These are phyloP conservation scores for Ciconia maguari DNA, from an alignment of 2,113 vertebrate species.

Conservation along the genomic window DNA sequence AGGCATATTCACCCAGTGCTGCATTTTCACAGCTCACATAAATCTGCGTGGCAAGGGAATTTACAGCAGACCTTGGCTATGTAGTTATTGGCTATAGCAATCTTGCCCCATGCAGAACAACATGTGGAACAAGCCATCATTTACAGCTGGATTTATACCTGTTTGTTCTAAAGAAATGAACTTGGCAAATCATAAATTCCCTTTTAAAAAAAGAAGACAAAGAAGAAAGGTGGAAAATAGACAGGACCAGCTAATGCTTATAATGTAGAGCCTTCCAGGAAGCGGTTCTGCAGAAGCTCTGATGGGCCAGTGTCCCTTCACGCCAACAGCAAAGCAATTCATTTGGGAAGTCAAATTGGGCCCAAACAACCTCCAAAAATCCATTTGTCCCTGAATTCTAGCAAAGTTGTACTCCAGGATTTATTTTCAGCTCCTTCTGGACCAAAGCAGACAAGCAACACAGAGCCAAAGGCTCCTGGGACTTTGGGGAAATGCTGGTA, in stretches of 20 bases:
- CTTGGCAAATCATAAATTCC: constrained; percentile 68
- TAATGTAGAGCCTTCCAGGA: neutral
- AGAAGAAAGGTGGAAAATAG: constrained; percentile 38
- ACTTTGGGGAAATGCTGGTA: neutral
- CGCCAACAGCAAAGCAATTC: neutral
- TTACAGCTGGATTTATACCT: constrained; percentile 69
- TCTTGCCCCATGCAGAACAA: constrained; percentile 62
- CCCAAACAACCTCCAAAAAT: neutral
- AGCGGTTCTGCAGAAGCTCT: neutral
- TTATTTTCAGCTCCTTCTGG: neutral
- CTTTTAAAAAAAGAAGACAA: constrained; percentile 3
- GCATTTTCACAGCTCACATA: constrained; percentile 46
- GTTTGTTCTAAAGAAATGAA: constrained; percentile 71
- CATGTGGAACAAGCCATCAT: constrained; percentile 62
- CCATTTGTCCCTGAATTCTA: neutral
- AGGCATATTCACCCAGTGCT: neutral
- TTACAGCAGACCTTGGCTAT: constrained; percentile 67
- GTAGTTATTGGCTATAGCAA: constrained; percentile 65
- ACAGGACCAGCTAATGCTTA: neutral
- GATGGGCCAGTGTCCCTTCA: neutral
- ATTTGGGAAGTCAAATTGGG: neutral
- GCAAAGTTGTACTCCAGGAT: neutral
- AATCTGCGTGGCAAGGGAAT: constrained; percentile 60
- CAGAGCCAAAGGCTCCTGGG: neutral
- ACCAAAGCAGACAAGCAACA: neutral